Conservation (phyloP, 2,888 invertebrate genomes). For the Philereme transversata region DNA sequence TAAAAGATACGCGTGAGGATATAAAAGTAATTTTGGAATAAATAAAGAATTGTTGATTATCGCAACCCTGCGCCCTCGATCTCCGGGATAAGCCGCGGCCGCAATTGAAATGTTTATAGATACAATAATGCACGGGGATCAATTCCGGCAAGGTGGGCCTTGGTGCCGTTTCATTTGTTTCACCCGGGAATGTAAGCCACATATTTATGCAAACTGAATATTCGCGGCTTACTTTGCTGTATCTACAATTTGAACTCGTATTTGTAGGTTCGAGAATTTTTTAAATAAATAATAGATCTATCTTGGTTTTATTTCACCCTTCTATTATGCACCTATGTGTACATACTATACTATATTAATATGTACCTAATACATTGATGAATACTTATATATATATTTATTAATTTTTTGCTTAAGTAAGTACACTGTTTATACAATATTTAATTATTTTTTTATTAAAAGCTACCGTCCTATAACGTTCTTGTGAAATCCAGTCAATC, state of each 20-base stretch:
- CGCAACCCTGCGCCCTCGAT: constrained; percentile 16
- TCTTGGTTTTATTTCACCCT: no score
- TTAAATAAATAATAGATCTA: no score
- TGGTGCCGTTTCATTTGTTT: constrained; percentile 71
- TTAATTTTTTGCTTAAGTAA: no score
- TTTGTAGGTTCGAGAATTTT: no score
- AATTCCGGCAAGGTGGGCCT: constrained; percentile 55
- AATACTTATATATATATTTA: no score
- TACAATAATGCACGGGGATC: constrained; percentile 76
- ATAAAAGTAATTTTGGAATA: constrained; percentile 22
- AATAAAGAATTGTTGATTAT: constrained; percentile 22
- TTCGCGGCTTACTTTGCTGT: constrained; percentile 1
- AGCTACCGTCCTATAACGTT: no score
- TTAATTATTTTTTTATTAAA: no score
- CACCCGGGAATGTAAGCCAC: constrained; percentile 47
- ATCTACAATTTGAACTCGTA: not conserved
- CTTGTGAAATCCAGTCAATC: no score
- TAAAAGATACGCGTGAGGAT: not conserved
- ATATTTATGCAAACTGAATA: constrained; percentile 22
- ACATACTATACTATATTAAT: no score
- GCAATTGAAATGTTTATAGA: constrained; percentile 81
- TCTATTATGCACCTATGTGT: no score
- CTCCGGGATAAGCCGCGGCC: constrained; percentile 32
- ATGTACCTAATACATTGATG: no score
- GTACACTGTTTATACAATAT: no score